These are phyloP conservation scores for Apis dorsata DNA, from an alignment of 1,140 invertebrate genomes.

Conservation along the genomic window DNA sequence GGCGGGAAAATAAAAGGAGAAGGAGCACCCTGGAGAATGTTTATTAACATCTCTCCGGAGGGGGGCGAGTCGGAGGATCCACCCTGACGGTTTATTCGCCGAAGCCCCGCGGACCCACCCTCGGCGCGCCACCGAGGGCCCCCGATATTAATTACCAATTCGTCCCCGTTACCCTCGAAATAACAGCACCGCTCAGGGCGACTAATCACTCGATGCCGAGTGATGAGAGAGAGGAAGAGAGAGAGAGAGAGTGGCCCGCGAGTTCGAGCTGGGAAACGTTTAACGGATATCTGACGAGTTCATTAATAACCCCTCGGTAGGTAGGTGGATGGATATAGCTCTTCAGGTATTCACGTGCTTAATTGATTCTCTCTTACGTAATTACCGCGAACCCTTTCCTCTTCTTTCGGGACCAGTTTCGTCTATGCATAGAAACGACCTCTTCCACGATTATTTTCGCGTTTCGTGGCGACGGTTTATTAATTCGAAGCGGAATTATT, in stretches of 20 bases:
- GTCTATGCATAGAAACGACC: background rate
- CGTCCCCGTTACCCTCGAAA: conserved; percentile 53
- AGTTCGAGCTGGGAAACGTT: conserved; percentile 60
- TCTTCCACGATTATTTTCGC: background rate
- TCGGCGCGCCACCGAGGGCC: background rate
- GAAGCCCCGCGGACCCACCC: conserved; percentile 32
- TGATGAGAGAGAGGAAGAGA: background rate
- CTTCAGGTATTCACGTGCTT: conserved; percentile 64
- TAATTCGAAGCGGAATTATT: too few relatives aligned
- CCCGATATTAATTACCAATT: conserved; percentile 64
- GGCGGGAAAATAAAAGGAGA: conserved; percentile 44
- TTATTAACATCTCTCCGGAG: conserved; percentile 44
- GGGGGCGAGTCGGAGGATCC: conserved; percentile 54
- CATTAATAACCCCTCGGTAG: conserved; percentile 70
- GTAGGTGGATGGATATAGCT: conserved; percentile 63
- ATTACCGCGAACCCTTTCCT: conserved; percentile 56
- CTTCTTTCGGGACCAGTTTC: conserved; percentile 2
- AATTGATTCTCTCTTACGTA: conserved; percentile 73
- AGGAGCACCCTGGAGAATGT: conserved; percentile 17
- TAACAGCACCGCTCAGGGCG: conserved; percentile 31
- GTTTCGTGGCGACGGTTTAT: background rate
- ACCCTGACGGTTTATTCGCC: conserved; percentile 51
- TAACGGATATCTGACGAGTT: conserved; percentile 75
- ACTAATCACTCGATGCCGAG: conserved; percentile 43
- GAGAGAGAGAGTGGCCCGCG: conserved; percentile 27